These are phyloP conservation scores for Eptesicus fuscus DNA, from an alignment of 2,113 vertebrate species.

Conservation along the genomic window DNA sequence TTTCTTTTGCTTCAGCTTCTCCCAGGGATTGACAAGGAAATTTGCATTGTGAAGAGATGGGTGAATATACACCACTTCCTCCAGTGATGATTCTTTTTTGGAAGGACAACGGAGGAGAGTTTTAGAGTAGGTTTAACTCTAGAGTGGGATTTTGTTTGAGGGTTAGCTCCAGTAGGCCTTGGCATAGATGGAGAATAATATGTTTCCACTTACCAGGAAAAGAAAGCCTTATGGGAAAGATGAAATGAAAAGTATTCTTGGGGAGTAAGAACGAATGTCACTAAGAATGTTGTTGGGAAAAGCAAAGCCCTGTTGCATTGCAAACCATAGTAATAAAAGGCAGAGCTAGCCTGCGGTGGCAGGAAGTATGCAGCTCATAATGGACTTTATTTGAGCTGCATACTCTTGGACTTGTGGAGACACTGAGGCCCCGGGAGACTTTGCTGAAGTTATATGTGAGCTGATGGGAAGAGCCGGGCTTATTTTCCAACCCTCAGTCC, in stretches of 20 bases:
- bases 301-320: not conserved
- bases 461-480: not conserved
- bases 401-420: not conserved
- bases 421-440: not conserved
- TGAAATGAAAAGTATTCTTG: not conserved
- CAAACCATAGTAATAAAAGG: not conserved
- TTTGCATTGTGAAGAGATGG: not conserved
- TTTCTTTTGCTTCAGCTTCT: not conserved
- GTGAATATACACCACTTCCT: not conserved
- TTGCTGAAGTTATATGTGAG: not conserved
- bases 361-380: not conserved
- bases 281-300: not conserved
- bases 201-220: conserved; percentile 18
- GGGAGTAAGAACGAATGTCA: not conserved
- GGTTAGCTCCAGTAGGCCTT: not conserved
- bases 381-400: too few species aligned
- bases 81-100: not conserved
- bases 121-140: not conserved
- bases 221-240: not conserved
- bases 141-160: not conserved
- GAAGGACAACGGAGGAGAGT: conserved; percentile 26
- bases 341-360: not conserved
- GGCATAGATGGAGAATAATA: not conserved
- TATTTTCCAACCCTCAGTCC: not conserved
- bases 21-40: not conserved